A percentile compares a stretch with the other conserved stretches of the same genome.
These are phyloP conservation scores for Trichosurus vulpecula DNA, from an alignment of 2,797 vertebrate genomes.

Conservation along the genomic window DNA sequence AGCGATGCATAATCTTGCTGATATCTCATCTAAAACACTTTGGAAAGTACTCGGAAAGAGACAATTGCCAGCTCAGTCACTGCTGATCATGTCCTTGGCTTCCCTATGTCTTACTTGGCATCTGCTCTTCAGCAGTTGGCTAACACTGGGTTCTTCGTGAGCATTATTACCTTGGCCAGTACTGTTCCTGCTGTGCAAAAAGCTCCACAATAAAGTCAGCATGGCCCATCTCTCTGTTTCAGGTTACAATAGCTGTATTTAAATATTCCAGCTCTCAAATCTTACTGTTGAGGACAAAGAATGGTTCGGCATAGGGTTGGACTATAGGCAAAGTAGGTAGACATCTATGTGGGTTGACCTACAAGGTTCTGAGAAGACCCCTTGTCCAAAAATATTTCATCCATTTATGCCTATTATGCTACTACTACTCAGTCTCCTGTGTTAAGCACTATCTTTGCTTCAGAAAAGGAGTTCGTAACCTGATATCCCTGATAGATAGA, in stretches of 20 bases:
- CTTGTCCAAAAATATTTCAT: not conserved
- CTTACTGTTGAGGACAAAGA: not conserved
- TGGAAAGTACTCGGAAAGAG: not conserved
- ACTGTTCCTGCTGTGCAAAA: constrained; percentile 50
- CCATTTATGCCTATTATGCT: not conserved
- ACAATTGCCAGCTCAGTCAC: not conserved
- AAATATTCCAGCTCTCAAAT: not conserved
- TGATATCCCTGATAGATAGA: not conserved
- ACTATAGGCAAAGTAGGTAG: not conserved
- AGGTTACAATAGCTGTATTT: not conserved
- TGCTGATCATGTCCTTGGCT: constrained; percentile 34
- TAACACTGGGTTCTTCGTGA: not conserved
- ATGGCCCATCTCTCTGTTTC: not conserved
- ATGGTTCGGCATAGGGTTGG: not conserved
- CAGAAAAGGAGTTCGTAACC: not conserved
- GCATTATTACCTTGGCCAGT: constrained; percentile 23
- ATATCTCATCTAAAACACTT: not conserved
- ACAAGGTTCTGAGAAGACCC: not conserved
- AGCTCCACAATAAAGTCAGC: not conserved
- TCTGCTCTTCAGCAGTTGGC: constrained; percentile 1
- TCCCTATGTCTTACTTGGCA: constrained; percentile 26
- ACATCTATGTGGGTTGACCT: not conserved
- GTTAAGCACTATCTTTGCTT: not conserved
- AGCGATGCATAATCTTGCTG: not conserved
- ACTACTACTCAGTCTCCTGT: not conserved